phyloP scores from a whole-genome alignment of 2,888 invertebrate species.

The Cryptophagus acutangulus region DNA sequence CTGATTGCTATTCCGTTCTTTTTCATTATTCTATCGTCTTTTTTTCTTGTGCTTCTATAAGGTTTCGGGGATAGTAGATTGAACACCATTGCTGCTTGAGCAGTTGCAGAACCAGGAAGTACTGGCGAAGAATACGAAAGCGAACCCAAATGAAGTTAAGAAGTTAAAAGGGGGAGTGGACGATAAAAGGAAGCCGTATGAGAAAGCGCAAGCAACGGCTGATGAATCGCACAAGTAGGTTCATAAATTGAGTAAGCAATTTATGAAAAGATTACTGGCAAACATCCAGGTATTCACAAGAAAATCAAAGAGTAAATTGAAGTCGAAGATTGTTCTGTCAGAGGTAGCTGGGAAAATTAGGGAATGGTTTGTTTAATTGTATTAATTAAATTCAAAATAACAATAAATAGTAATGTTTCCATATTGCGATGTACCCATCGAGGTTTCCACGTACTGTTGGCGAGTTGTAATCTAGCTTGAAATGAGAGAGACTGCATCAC shows the following conservation, averaged over 20 bases:
- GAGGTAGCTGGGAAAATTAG: slow-evolving; percentile 66
- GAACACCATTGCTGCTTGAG: slow-evolving; percentile 44
- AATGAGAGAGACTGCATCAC: too few species aligned
- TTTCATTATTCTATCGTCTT: too few species aligned
- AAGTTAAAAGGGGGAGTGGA: slow-evolving; percentile 55
- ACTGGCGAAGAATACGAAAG: slow-evolving; percentile 59
- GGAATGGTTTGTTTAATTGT: slow-evolving; percentile 46
- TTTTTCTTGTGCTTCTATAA: too few species aligned
- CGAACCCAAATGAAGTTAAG: slow-evolving; percentile 63
- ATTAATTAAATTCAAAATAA: slow-evolving; percentile 1
- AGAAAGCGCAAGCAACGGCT: slow-evolving; percentile 57
- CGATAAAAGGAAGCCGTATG: slow-evolving; percentile 51
- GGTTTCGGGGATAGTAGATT: too few species aligned
- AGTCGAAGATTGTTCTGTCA: slow-evolving; percentile 61
- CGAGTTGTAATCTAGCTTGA: too few species aligned
- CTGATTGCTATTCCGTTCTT: too few species aligned
- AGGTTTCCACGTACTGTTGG: too few species aligned
- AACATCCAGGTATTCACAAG: slow-evolving; percentile 66
- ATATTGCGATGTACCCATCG: too few species aligned
- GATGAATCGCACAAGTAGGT: slow-evolving; percentile 59
- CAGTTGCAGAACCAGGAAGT: slow-evolving; percentile 71
- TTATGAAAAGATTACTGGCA: slow-evolving; percentile 62
- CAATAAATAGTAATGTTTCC: too few species aligned
- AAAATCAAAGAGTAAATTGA: slow-evolving; percentile 69
- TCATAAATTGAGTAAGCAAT: slow-evolving; percentile 60